phyloP scores from a whole-genome alignment of 2,797 vertebrate species.

The Acanthiza pusilla region DNA sequence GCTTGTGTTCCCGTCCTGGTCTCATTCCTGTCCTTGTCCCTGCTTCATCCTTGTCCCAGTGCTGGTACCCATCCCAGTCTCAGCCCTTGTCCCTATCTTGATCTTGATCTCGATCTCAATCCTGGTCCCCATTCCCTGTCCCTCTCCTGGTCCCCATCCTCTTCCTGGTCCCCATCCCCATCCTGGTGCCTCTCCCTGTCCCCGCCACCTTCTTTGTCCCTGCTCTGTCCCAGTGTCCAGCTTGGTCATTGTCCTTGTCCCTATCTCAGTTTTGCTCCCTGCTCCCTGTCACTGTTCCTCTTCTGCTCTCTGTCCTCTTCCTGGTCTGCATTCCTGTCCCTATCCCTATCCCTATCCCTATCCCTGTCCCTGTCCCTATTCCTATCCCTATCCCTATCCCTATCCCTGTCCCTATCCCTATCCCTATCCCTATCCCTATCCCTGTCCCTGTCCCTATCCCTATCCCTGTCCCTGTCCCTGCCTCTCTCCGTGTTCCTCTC shows the following conservation, averaged over 20 bases:
- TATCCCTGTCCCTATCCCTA: neutral
- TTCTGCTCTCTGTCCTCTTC: too few species aligned
- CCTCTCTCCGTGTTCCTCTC: too few species aligned
- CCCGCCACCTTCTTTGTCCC: neutral
- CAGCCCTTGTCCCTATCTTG: neutral
- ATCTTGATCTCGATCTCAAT: neutral
- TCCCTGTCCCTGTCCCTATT: accelerated
- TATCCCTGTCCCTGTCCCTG: too few species aligned
- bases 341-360: neutral
- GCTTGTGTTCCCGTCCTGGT: accelerated
- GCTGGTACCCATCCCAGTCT: neutral
- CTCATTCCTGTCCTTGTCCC: neutral
- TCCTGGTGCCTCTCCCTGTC: neutral
- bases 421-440: accelerated
- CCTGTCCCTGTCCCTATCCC: accelerated
- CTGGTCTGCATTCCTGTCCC: neutral
- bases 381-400: accelerated
- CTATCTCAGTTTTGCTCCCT: neutral
- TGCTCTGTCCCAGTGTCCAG: neutral
- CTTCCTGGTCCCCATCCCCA: neutral
- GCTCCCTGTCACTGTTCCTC: neutral
- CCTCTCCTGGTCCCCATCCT: neutral
- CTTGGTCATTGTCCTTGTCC: neutral
- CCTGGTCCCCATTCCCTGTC: neutral
- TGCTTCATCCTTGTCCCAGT: neutral